Evolutionary conservation across 1,140 invertebrate species (phyloP).

Genomic region (Neodiprion virginianus): DNA sequence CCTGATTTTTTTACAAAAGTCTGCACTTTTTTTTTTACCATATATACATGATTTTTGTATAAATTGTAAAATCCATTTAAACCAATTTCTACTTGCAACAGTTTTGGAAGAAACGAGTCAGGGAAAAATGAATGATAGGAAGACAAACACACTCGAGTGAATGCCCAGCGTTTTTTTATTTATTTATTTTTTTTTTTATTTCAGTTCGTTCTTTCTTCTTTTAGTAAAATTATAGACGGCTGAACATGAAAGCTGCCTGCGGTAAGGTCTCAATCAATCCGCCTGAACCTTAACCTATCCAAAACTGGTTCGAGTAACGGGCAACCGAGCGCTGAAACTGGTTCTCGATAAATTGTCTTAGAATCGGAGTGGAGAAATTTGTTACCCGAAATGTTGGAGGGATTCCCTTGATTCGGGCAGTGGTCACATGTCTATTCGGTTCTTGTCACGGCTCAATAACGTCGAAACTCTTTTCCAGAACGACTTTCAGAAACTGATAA

Average conservation of each 20-base stretch:
- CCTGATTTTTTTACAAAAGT: no score
- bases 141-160: no score
- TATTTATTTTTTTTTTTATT: no score
- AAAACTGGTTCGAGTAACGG: neutral
- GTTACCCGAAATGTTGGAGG: neutral
- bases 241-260: neutral
- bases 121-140: no score
- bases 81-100: no score
- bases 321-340: neutral
- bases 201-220: no score
- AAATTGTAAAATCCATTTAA: no score
- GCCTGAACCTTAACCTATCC: neutral
- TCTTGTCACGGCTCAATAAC: neutral
- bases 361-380: neutral
- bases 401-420: neutral
- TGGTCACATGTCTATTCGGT: neutral
- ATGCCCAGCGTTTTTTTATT: no score
- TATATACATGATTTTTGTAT: no score
- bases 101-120: no score
- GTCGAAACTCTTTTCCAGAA: neutral
- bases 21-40: no score
- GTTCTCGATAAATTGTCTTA: slow-evolving; percentile 1
- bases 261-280: neutral
- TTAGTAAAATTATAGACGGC: no score
- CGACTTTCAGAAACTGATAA: neutral